Conservation (phyloP, 2,888 invertebrate genomes). For the Nomada flava region DNA sequence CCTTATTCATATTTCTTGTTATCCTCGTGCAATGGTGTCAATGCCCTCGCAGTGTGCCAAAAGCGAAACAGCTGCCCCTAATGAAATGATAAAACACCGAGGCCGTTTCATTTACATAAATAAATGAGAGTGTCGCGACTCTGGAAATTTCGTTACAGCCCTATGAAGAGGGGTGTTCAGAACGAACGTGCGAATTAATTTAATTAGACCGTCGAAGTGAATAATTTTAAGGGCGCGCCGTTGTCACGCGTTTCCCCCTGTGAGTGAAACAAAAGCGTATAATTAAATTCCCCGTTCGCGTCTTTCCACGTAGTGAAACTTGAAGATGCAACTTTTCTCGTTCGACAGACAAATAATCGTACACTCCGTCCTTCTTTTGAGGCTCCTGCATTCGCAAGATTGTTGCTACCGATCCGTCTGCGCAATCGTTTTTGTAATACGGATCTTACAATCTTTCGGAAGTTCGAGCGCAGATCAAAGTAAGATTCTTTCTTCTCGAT, state of each 20-base stretch:
- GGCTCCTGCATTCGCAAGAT: slow-evolving; percentile 1
- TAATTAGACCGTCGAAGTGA: slow-evolving; percentile 42
- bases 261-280: slow-evolving; percentile 31
- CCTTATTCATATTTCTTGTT: too few species aligned
- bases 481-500: slow-evolving; percentile 4
- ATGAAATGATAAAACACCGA: slow-evolving; percentile 8
- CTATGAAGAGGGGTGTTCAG: background rate
- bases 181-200: slow-evolving; percentile 41
- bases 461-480: slow-evolving; percentile 18
- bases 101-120: background rate
- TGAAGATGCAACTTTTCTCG: slow-evolving; percentile 46
- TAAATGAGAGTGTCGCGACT: background rate
- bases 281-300: slow-evolving; percentile 46
- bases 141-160: background rate
- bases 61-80: background rate
- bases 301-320: slow-evolving; percentile 12
- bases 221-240: slow-evolving; percentile 52
- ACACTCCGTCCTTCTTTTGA: slow-evolving; percentile 22
- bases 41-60: background rate
- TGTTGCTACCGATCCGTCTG: background rate
- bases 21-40: background rate
- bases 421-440: slow-evolving; percentile 35
- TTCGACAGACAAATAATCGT: slow-evolving; percentile 52
- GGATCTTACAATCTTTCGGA: slow-evolving; percentile 40
- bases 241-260: background rate